Percentiles rank a stretch among this genome's conserved stretches.
Evolutionary conservation across 2,113 vertebrate genomes (phyloP).

Genomic region (Paradoxurus hermaphroditus): DNA sequence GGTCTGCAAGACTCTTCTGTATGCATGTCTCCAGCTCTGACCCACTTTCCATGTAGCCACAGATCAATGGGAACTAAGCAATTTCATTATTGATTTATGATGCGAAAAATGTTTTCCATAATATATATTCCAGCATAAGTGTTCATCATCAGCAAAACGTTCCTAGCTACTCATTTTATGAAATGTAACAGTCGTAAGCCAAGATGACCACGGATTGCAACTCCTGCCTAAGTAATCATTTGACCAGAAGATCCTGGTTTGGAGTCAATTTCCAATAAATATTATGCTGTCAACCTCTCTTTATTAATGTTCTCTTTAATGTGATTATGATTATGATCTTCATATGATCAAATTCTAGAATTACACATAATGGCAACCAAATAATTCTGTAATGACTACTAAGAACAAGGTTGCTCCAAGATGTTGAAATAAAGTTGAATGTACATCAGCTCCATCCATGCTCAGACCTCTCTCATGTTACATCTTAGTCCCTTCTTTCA

Average conservation of each 20-base stretch:
- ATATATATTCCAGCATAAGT: background rate
- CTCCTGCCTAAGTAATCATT: background rate
- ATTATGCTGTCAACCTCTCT: background rate
- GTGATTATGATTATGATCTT: slow-evolving; percentile 8
- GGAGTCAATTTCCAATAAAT: slow-evolving; percentile 9
- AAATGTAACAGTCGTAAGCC: background rate
- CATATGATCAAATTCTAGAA: slow-evolving; percentile 33
- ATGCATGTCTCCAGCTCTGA: background rate
- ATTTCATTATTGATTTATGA: slow-evolving; percentile 31
- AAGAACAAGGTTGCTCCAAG: background rate
- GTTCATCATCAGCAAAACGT: background rate
- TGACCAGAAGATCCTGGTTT: background rate
- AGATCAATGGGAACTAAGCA: slow-evolving; percentile 6
- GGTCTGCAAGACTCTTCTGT: background rate
- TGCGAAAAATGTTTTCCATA: background rate
- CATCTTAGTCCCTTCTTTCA: background rate
- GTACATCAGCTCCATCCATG: background rate
- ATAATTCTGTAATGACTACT: background rate
- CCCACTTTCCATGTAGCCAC: slow-evolving; percentile 14
- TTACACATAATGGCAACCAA: background rate
- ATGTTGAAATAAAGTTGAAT: slow-evolving; percentile 31
- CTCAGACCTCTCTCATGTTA: background rate
- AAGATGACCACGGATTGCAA: background rate
- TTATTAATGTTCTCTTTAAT: slow-evolving; percentile 36
- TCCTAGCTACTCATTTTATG: background rate